Conservation (phyloP, 1,140 invertebrate genomes). For the Ptiloglossa arizonensis region DNA sequence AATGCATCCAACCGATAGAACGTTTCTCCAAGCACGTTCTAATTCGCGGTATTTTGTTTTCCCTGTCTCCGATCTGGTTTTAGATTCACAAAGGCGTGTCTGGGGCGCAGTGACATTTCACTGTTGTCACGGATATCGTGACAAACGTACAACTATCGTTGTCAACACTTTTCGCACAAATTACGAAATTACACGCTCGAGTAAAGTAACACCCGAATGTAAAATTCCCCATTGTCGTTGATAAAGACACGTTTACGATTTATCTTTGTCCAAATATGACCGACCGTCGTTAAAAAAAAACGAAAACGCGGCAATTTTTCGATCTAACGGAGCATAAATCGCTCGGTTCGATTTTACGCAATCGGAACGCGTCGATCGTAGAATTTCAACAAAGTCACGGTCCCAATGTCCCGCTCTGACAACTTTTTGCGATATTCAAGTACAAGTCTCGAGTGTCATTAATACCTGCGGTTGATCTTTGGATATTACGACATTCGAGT, state of each 20-base stretch:
- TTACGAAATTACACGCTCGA: neutral
- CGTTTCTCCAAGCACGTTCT: neutral
- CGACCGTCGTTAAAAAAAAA: no score
- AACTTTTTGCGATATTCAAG: neutral
- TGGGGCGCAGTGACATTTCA: neutral
- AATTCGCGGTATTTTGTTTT: no score
- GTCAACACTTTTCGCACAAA: neutral
- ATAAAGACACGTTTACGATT: no score
- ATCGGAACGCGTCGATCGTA: conserved; percentile 2
- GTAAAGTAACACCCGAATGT: no score
- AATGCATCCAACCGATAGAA: no score
- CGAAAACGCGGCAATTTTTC: neutral
- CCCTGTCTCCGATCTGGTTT: neutral
- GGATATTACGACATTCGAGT: neutral
- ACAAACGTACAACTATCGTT: no score
- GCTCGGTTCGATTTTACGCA: neutral
- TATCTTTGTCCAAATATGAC: no score
- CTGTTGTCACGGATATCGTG: neutral
- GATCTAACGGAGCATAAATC: neutral
- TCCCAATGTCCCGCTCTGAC: neutral
- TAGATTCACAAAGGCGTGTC: neutral
- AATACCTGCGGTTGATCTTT: neutral
- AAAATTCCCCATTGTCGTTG: no score
- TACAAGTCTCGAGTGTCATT: neutral
- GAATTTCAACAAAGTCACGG: conserved; percentile 21